Base-by-base conservation (phyloP, 2,888 invertebrate genomes). In the Teinopalpus imperialis region DNA sequence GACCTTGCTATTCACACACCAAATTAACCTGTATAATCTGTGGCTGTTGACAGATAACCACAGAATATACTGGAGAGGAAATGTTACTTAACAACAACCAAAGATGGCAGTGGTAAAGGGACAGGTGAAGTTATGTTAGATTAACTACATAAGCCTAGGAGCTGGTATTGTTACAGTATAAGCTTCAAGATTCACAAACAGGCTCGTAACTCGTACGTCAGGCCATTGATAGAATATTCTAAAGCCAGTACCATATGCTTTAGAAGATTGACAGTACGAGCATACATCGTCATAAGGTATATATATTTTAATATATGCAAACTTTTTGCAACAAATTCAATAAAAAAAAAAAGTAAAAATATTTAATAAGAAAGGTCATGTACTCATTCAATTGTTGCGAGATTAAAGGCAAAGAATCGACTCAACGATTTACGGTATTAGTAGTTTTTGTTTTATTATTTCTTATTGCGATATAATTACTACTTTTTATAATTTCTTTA, bases 141-240 rank as follows among this genome's bases (percentile, higher is more conserved):
- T 40, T 47, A 41, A 35, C 36, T 1, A 34, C 20, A 31, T 46
- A 36, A 42, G 41, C 46, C 29, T 30, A n/a, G 40, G 7, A 32
- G 29, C 34, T 35, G 40, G 12, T 34, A 34, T 14, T 23, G 41
- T 46, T 46, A 46, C 39, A 30, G 37, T 32, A 44, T 44, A 26
- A 44, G 23, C 35, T 36, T 35, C 23, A 34, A 45, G 40, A 16
- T 8, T 13, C 24, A 37, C 44, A 46, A 46, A 40, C 40, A 40
- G 45, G 34, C 32, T 2, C 8, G 32, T 2, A 40, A 29, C 24
- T 31, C 39, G 24, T 16, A 40, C 34, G 40, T 34, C 26, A 40
- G 9, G 1, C 10, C 21, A 29, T 29, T 40, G 16, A 46, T 46
- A 30, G 39, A 46, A 46, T 46, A 46, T 46, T 46, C 45, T 46